Evolutionary conservation across 1,140 invertebrate species (phyloP), one percentile per base, ranked within the genome.

Genomic region (Drosophila lowei): DNA sequence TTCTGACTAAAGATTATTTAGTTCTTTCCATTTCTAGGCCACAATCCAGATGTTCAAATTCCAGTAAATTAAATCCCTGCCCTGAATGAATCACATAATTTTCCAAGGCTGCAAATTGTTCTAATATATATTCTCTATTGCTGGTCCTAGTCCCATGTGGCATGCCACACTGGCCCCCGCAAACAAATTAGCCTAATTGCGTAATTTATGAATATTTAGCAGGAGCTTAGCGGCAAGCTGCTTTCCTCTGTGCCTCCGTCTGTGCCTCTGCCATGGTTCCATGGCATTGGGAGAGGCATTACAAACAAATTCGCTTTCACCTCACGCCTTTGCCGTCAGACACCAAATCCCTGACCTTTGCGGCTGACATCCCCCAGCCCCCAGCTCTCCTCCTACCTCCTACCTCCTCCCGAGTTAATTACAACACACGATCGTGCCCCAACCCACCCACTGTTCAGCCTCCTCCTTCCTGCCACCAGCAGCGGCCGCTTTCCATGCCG

Each of bases 281-380:
- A 34, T 34, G 30, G 30, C 30, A 34, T 34, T 9, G 30, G 30
- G 3, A 34, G 9, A 13, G 34, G 34, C 66, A 53, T 44, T 41
- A 30, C 34, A 44, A 61, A 47, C 73, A 72, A 67, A 72, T 84
- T 83, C 79, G 77, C 80, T 84, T 84, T 84, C 80, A 86, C 81
- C 81, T 57, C 46, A 47, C 63, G 58, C 65, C 48, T 25, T 54
- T 55, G 44, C 50, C 28, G 71, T 60, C 49, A 73, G 73, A 76
- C 57, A 70, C 53, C 21, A 81, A 81, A 85, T 81, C 81, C 81
- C 83, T 85, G 81, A 85, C 81, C 83, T 85, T 85, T 85, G 83
- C 64, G 80, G 81, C 50, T 73, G 61, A 2, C 21, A 23, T 2
- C 21, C 21, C 1, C 21, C 21, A 23, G 2, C 4, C 23, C 23